These are phyloP conservation scores for Lasioglossum lativentre DNA, from an alignment of 2,888 invertebrate genomes.

Conservation along the genomic window DNA sequence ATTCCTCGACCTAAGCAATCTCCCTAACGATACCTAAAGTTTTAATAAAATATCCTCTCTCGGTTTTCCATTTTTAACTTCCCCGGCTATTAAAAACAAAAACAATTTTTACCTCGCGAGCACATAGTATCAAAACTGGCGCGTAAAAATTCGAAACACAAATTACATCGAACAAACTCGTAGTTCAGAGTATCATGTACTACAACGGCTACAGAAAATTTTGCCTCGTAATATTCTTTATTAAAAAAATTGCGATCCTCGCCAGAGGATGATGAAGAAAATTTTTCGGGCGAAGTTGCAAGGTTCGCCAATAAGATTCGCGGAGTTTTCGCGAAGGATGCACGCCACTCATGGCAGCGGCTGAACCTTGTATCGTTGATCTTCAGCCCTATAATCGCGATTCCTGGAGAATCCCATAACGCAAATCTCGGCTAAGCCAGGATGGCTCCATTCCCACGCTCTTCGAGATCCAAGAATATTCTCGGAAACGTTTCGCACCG, in stretches of 20 bases:
- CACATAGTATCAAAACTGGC: background rate
- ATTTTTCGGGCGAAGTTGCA: background rate
- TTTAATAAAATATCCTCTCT: background rate
- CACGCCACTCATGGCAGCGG: background rate
- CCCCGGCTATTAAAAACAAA: background rate
- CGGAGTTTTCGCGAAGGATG: background rate
- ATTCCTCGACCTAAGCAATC: background rate
- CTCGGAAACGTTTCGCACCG: background rate
- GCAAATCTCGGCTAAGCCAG: slow-evolving; percentile 27
- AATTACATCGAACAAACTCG: background rate
- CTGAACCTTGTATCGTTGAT: slow-evolving; percentile 13
- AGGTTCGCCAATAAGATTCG: background rate
- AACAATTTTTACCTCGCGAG: background rate
- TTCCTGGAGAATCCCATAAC: slow-evolving; percentile 6
- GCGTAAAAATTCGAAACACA: background rate
- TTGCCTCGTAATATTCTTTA: background rate
- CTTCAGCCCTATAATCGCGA: slow-evolving; percentile 7
- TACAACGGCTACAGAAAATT: background rate
- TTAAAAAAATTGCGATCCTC: background rate
- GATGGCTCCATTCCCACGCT: slow-evolving; percentile 23
- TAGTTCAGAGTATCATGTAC: background rate
- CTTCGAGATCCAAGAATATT: slow-evolving; percentile 22
- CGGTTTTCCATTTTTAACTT: background rate
- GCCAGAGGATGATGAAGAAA: background rate
- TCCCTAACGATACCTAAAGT: background rate